These are phyloP conservation scores for Dryobates pubescens DNA, from an alignment of 2,797 vertebrate species.

Conservation along the genomic window DNA sequence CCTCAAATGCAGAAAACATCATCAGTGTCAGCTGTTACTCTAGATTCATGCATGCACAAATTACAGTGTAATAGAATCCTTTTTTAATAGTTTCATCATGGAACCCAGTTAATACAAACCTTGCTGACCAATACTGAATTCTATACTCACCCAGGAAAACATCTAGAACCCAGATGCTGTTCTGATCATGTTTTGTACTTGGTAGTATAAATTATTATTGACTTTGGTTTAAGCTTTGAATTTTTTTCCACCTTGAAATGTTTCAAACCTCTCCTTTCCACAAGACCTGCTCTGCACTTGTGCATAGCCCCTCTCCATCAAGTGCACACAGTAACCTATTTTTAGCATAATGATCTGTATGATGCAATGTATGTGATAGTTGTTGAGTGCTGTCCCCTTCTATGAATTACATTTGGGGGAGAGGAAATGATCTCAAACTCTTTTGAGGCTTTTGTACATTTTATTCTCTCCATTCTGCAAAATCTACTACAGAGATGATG, in stretches of 20 bases:
- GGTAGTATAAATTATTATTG: neutral
- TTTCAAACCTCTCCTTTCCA: neutral
- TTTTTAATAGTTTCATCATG: neutral
- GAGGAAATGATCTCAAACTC: neutral
- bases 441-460: neutral
- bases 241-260: neutral
- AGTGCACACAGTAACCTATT: neutral
- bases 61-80: neutral
- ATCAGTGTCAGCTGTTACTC: neutral
- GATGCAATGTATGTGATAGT: neutral
- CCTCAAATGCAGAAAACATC: neutral
- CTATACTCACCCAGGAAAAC: neutral
- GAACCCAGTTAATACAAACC: neutral
- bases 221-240: neutral
- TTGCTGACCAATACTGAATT: neutral
- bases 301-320: neutral
- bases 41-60: neutral
- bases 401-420: neutral
- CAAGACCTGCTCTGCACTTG: neutral
- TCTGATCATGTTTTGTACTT: neutral
- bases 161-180: neutral
- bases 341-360: neutral
- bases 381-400: neutral
- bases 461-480: neutral
- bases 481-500: neutral